phyloP scores from a whole-genome alignment of 2,888 invertebrate genomes.

The Cybosia mesomella region DNA sequence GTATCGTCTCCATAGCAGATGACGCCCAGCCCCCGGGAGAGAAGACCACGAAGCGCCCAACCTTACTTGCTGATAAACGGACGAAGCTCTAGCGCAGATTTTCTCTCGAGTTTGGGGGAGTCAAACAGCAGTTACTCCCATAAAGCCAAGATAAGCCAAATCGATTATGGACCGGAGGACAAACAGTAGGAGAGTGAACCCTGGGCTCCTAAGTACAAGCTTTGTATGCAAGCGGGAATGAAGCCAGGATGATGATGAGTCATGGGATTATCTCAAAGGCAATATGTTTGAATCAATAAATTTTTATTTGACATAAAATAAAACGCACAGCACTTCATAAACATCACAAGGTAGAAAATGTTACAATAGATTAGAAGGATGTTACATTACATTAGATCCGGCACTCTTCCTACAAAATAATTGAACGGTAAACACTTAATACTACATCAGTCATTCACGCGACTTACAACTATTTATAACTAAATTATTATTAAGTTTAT shows the following conservation, averaged over 20 bases:
- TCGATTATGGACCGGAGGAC: no score
- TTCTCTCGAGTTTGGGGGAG: not conserved
- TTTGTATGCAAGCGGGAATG: no score
- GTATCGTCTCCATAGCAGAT: no score
- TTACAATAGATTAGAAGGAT: constrained; percentile 38
- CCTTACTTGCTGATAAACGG: not conserved
- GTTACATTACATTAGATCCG: constrained; percentile 41
- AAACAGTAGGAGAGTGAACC: no score
- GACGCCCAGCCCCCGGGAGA: no score
- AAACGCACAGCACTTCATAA: constrained; percentile 61
- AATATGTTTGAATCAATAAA: constrained; percentile 47
- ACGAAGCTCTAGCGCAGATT: no score
- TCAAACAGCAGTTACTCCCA: not conserved
- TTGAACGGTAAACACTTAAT: constrained; percentile 51
- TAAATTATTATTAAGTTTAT: constrained; percentile 8
- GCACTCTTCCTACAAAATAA: constrained; percentile 47
- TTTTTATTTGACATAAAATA: constrained; percentile 58
- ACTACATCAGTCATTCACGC: constrained; percentile 57
- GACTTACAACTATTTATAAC: constrained; percentile 26
- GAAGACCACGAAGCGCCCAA: not conserved
- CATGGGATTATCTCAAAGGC: not conserved
- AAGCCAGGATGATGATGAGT: no score
- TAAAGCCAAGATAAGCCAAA: no score
- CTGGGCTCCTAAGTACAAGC: no score
- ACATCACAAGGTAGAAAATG: constrained; percentile 58